Conservation (phyloP, 2,888 invertebrate species). For the Oasisia sp. region DNA sequence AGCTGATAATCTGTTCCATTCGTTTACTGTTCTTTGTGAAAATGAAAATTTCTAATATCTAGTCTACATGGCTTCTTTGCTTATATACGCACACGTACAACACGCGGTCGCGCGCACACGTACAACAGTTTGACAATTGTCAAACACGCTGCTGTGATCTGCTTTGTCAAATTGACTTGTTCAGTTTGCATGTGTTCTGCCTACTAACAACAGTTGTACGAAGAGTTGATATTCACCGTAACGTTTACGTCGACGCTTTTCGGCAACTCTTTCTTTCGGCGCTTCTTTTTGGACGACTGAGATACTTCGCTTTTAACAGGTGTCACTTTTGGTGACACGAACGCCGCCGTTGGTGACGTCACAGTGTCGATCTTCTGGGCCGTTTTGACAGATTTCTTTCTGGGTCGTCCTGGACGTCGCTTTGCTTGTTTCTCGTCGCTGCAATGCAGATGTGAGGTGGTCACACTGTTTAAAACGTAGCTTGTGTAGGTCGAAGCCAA, state of each 20-base stretch:
- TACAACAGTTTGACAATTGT: background rate
- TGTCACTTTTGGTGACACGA: background rate
- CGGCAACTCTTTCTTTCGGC: background rate
- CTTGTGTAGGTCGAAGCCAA: background rate
- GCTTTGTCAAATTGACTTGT: too few species aligned
- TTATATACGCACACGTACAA: background rate
- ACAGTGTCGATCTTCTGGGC: background rate
- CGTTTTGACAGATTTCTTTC: background rate
- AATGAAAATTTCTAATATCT: too few species aligned
- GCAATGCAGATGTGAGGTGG: background rate
- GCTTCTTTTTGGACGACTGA: background rate
- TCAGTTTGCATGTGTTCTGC: too few species aligned
- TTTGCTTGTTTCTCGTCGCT: background rate
- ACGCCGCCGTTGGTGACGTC: background rate
- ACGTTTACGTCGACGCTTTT: background rate
- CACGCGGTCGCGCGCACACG: background rate
- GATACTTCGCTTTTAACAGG: background rate
- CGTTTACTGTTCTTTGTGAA: too few species aligned
- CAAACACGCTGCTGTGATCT: too few species aligned
- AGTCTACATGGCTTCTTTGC: too few species aligned
- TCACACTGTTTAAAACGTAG: background rate
- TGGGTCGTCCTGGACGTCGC: background rate
- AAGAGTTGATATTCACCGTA: background rate
- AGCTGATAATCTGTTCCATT: too few species aligned
- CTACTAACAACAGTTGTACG: too few species aligned